These are phyloP conservation scores for Rotaria macrura DNA, from an alignment of 2,888 invertebrate species.

Conservation along the genomic window DNA sequence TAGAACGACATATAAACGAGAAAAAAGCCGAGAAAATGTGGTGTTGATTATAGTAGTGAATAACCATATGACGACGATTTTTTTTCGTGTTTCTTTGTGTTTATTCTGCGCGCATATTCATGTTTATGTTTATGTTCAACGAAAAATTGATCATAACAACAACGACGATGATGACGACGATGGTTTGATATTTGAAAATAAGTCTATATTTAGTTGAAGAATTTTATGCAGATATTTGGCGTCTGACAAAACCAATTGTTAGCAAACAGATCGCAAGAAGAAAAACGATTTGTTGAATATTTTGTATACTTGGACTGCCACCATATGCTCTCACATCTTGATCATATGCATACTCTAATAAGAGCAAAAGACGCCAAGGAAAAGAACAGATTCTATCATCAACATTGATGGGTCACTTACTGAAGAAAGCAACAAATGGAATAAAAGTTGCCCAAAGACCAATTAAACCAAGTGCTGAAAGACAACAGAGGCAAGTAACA, in stretches of 20 bases:
- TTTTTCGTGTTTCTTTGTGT: background rate
- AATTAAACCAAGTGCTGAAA: constrained; percentile 9
- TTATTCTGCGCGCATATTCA: background rate
- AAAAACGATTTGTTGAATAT: background rate
- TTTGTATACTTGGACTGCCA: background rate
- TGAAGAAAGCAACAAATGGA: constrained; percentile 14
- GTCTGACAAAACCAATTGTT: background rate
- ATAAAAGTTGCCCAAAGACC: background rate
- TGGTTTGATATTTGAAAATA: background rate
- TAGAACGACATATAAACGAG: background rate
- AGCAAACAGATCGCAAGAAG: background rate
- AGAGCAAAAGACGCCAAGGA: too few species aligned
- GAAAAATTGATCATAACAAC: background rate
- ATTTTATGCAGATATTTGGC: background rate
- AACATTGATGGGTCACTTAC: background rate
- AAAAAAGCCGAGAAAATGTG: background rate
- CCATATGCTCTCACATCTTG: background rate
- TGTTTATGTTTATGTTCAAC: background rate
- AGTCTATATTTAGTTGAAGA: background rate
- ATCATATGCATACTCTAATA: background rate
- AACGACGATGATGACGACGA: background rate
- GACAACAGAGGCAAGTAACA: background rate
- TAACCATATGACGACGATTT: background rate
- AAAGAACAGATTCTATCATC: background rate
- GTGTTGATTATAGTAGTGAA: background rate